Conservation (phyloP, 2,888 invertebrate species). For the Stenodema calcarata region DNA sequence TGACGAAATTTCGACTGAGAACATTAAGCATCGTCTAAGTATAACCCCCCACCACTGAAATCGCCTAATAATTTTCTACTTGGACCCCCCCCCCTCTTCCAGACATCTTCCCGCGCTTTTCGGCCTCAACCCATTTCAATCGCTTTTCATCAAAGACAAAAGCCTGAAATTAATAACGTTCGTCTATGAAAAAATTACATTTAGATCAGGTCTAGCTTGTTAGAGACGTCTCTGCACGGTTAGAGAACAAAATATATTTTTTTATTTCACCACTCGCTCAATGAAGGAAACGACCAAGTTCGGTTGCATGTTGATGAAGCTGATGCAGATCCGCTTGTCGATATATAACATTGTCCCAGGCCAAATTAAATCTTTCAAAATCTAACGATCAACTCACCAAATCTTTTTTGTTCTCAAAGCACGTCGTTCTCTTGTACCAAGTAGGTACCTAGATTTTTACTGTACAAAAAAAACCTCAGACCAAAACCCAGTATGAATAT, state of each 20-base stretch:
- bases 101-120: background rate
- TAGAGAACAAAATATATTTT: conserved; percentile 6
- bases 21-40: background rate
- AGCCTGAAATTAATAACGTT: no score
- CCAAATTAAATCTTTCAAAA: background rate
- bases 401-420: background rate
- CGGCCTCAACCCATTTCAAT: background rate
- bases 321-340: background rate
- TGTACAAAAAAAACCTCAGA: background rate
- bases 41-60: background rate
- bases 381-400: no score
- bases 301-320: background rate
- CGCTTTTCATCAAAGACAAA: no score
- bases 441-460: background rate
- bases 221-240: background rate
- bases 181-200: background rate
- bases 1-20: background rate
- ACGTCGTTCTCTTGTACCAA: background rate
- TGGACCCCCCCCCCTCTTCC: background rate
- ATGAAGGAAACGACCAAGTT: background rate
- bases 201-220: background rate
- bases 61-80: background rate
- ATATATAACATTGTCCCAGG: background rate
- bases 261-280: conserved; percentile 33
- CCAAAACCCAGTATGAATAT: background rate